Conservation (phyloP, 2,113 vertebrate genomes). For the Orcinus orca region DNA sequence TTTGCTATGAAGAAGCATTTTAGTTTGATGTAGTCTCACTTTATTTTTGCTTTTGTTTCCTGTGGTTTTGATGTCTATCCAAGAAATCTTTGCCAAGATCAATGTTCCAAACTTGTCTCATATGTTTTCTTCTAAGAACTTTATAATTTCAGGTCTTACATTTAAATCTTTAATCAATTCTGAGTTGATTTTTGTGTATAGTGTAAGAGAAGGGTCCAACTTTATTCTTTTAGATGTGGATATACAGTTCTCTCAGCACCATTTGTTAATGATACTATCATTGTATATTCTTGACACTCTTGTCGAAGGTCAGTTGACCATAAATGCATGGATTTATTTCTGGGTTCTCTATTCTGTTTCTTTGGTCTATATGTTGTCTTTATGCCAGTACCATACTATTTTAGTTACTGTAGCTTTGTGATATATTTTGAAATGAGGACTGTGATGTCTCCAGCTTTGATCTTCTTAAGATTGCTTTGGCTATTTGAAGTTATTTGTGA, state of each 20-base stretch:
- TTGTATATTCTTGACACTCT: background rate
- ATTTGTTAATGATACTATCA: background rate
- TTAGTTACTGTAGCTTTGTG: background rate
- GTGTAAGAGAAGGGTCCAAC: background rate
- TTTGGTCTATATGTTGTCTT: background rate
- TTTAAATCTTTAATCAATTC: background rate
- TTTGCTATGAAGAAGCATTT: background rate
- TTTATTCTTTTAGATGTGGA: background rate
- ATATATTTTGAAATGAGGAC: background rate
- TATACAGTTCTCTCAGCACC: background rate
- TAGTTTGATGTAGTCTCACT: background rate
- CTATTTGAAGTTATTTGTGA: background rate
- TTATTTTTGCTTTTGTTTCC: background rate
- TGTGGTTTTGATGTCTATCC: background rate
- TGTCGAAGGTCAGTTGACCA: background rate
- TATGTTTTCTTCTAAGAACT: background rate
- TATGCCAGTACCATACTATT: background rate
- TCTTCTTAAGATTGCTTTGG: background rate
- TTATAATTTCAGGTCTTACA: background rate
- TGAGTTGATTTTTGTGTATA: background rate
- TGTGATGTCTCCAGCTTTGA: background rate
- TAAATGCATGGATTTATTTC: background rate
- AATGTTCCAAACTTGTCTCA: background rate
- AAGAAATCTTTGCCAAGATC: background rate
- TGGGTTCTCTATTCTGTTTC: background rate